Base-by-base conservation (phyloP, 2,888 invertebrate species). In the Drosophila cognata region DNA sequence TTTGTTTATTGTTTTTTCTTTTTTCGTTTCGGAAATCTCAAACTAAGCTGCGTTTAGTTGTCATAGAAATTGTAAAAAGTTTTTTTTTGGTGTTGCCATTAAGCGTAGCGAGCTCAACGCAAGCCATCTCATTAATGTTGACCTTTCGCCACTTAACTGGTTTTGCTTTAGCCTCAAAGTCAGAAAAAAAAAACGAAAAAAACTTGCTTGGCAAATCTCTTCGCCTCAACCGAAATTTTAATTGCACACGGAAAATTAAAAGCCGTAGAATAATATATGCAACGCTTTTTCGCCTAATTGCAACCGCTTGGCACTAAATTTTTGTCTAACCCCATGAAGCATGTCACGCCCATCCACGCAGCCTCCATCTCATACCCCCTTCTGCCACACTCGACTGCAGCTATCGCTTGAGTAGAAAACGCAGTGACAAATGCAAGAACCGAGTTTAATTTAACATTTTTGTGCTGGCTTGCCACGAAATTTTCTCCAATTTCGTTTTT, bases 251-350 rank as follows among this genome's bases (percentile, higher is more conserved):
- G 59, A 50, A 63, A 83, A 81, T 72, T 74, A 69, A 71, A 65
- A 48, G 72, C 74, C 74, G 56, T 60, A 71, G 70, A 76, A 79
- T 82, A 55, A 36, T 35, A 25, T 28, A 85, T 88, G 86, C 88
- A 78, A 68, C 59, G 86, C n/a, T 48, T 74, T 62, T 78, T 71
- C 68, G 63, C 75, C 87, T 89, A 89, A 89, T 85, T 85, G 85
- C 89, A 79, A 68, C 65, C 53, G 68, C 71, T 67, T 72, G 74
- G 57, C 76, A 75, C 71, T 71, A 81, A 71, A 83, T 79, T 74
- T 61, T 56, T 53, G 55, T 67, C 68, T 50, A 41, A 67, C 59
- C 77, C 81, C 83, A 85, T 88, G 88, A 77, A 74, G 75, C 89
- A 61, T 74, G 68, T 43, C 59, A 66, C 71, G 61, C 59, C 61